A percentile compares a stretch with the other conserved stretches of the same genome.
Evolutionary conservation across 1,140 invertebrate genomes (phyloP).

Genomic region (Oedothorax gibbosus): DNA sequence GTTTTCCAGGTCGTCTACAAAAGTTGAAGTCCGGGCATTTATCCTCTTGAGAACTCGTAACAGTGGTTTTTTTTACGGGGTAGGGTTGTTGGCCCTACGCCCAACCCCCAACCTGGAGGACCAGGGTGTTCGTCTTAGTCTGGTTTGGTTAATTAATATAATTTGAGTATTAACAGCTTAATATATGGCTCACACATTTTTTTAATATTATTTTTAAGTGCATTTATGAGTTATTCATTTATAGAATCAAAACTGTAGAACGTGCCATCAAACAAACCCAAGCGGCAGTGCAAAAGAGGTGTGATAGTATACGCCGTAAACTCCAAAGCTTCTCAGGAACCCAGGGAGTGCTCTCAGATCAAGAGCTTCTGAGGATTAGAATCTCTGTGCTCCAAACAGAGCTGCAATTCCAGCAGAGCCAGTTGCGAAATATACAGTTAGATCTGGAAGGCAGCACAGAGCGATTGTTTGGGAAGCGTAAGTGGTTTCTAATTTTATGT

Average conservation of each 20-base stretch:
- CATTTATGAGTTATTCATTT: constrained; percentile 44
- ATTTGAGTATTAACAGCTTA: too few relatives aligned
- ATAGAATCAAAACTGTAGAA: constrained; percentile 73
- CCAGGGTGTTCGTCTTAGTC: too few relatives aligned
- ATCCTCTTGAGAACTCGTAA: too few relatives aligned
- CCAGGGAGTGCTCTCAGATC: constrained; percentile 62
- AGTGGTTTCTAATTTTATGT: constrained; percentile 67
- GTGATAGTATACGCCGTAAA: constrained; percentile 71
- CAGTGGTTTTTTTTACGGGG: too few relatives aligned
- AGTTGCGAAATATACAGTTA: constrained; percentile 56
- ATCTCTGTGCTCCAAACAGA: constrained; percentile 66
- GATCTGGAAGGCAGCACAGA: constrained; percentile 64
- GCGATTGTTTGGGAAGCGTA: constrained; percentile 73
- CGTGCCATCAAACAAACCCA: constrained; percentile 74
- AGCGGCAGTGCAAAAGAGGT: constrained; percentile 71
- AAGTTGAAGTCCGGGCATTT: too few relatives aligned
- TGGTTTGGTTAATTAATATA: too few relatives aligned
- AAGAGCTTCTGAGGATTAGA: constrained; percentile 66
- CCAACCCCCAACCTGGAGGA: too few relatives aligned
- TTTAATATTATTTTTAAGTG: not conserved
- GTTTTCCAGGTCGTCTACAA: too few relatives aligned
- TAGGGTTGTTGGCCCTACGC: too few relatives aligned
- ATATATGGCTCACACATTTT: not conserved
- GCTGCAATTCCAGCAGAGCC: constrained; percentile 57
- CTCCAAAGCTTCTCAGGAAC: constrained; percentile 60